Base-by-base conservation (phyloP, 1,140 invertebrate genomes). In the Drosophila setifemur region DNA sequence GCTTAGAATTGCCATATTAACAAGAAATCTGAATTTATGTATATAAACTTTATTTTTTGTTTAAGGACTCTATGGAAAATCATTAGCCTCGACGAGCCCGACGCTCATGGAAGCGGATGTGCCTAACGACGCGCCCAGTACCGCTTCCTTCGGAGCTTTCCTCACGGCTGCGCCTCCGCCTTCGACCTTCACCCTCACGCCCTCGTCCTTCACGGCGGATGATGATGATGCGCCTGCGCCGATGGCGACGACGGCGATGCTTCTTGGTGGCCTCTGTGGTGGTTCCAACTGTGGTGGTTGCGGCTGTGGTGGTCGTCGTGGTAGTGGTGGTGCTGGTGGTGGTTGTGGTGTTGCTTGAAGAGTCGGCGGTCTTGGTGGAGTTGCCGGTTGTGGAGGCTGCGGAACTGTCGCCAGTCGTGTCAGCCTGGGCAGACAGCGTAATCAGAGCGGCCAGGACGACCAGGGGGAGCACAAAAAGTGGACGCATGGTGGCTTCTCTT, bases 401-500 rank as follows among this genome's bases (percentile, higher is more conserved):
- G 29, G 8, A 11, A 14, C 33, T 37, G 6, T n/a, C n/a, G n/a
- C n/a, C n/a, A n/a, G 3, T 7, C 7, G n/a, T 7, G 2, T 12
- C 11, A 12, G 33, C 9, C 35, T 39, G 35, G 11, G 11, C 11
- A 2, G 33, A 52, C 21, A 52, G 14, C 11, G 23, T 21, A 3
- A 52, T 4, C 9, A 25, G 0, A 0, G 35, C n/a, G n/a, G 48
- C 48, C 48, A 50, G 33, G 9, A 25, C 1, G 33, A 23, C 19
- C 19, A 52, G 33, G 21, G 7, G 40, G 7, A 52, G 14, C 19
- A 14, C 8, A 8, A 16, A 35, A 4, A 40, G 18, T 1, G 19
- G 45, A 9, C 45, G 47, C 54, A 58, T 58, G 14, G 8, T 28
- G 11, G 18, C 21, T 52, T 23, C 16, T 28, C 12, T 11, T 52